A percentile compares a stretch with the other conserved stretches of the same genome.
phyloP scores from a whole-genome alignment of 1,140 invertebrate species.

The Conus betulinus region DNA sequence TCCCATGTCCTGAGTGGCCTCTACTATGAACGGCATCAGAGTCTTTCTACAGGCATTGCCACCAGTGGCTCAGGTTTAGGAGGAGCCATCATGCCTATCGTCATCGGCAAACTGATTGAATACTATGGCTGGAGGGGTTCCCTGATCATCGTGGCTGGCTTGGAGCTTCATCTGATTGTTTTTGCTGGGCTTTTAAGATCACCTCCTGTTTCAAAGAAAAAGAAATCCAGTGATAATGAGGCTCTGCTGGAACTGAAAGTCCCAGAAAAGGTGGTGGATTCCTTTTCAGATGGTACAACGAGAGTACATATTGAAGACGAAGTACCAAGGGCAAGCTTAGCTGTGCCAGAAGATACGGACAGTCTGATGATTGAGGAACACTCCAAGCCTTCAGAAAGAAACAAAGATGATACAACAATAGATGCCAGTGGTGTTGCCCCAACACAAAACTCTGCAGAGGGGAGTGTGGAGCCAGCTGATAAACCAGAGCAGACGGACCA shows the following conservation, averaged over 20 bases:
- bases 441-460: too few relatives aligned
- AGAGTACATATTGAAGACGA: too few relatives aligned
- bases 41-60: conserved; percentile 91
- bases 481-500: too few relatives aligned
- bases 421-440: too few relatives aligned
- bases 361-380: too few relatives aligned
- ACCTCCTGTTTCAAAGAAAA: conserved; percentile 33
- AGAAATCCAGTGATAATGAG: background rate
- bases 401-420: too few relatives aligned
- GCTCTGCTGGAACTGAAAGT: background rate
- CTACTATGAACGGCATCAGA: conserved; percentile 93
- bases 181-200: conserved; percentile 57
- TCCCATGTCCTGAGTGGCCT: conserved; percentile 80
- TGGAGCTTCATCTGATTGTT: conserved; percentile 82
- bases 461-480: too few relatives aligned
- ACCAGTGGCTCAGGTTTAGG: conserved; percentile 94
- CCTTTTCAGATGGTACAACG: too few relatives aligned
- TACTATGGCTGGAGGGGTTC: conserved; percentile 85
- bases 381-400: too few relatives aligned
- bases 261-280: background rate
- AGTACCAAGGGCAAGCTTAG: too few relatives aligned
- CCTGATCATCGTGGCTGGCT: conserved; percentile 90
- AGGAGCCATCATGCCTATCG: conserved; percentile 83
- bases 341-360: too few relatives aligned
- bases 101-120: conserved; percentile 82